These are phyloP conservation scores for Eurytoma adleriae DNA, from an alignment of 2,888 invertebrate genomes.

Conservation along the genomic window DNA sequence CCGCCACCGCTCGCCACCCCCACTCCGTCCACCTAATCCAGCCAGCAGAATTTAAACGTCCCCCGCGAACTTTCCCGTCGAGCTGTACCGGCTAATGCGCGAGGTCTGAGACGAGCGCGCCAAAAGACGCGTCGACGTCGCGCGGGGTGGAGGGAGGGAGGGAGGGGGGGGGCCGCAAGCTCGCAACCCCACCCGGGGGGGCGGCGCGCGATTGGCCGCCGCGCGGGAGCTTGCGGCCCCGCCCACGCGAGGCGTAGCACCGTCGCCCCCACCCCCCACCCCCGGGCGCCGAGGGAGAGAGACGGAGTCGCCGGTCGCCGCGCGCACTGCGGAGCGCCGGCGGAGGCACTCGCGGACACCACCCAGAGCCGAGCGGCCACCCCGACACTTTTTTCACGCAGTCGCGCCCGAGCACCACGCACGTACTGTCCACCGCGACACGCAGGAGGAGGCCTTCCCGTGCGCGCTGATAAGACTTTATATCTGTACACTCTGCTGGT, in stretches of 20 bases:
- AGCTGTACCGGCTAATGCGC: slow-evolving; percentile 14
- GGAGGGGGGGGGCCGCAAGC: background rate
- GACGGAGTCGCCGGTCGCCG: slow-evolving; percentile 59
- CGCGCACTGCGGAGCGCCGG: slow-evolving; percentile 57
- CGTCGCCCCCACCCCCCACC: slow-evolving; percentile 51
- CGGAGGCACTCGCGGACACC: no score
- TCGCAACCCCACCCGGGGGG: background rate
- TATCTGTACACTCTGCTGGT: no score
- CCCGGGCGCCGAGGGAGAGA: slow-evolving; percentile 67
- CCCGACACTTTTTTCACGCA: no score
- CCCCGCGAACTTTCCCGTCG: background rate
- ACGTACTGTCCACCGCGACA: no score
- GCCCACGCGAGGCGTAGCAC: slow-evolving; percentile 59
- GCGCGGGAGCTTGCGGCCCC: slow-evolving; percentile 62
- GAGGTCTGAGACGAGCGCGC: slow-evolving; percentile 14
- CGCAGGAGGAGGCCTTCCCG: no score
- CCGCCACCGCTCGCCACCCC: background rate
- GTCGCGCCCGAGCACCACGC: no score
- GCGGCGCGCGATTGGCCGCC: slow-evolving; percentile 62
- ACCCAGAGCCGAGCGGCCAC: no score
- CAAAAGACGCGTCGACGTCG: slow-evolving; percentile 28
- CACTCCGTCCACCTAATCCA: slow-evolving; percentile 37
- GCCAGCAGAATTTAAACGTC: slow-evolving; percentile 47
- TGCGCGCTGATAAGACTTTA: no score
- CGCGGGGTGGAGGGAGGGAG: background rate